Evolutionary conservation across 2,113 vertebrate genomes (phyloP).

Genomic region (Austrofundulus limnaeus): DNA sequence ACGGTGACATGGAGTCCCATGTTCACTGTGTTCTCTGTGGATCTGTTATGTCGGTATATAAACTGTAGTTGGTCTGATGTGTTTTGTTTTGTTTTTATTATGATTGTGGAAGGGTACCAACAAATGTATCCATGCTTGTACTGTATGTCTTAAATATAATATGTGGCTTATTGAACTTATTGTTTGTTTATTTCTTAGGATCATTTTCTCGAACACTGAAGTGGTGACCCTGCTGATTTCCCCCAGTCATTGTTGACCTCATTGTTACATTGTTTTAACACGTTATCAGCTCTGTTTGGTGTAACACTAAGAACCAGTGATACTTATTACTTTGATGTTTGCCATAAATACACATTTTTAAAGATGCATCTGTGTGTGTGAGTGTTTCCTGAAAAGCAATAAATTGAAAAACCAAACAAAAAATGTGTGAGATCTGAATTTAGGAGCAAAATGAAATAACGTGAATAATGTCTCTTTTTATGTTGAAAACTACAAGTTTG

Average conservation of each 20-base stretch:
- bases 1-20: too few species aligned
- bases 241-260: neutral
- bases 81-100: too few species aligned
- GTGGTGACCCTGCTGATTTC: conserved; percentile 47
- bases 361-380: neutral
- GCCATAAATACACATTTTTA: neutral
- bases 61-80: too few species aligned
- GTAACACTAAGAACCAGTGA: too few species aligned
- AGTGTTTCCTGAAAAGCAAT: neutral
- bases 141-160: too few species aligned
- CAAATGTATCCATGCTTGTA: neutral
- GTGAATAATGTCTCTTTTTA: neutral
- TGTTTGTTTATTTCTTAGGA: conserved; percentile 52
- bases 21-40: too few species aligned
- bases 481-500: too few species aligned
- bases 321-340: neutral
- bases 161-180: neutral
- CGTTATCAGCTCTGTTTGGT: too few species aligned
- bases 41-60: too few species aligned
- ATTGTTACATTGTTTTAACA: neutral
- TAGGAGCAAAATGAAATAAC: neutral
- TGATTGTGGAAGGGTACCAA: too few species aligned
- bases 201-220: conserved; percentile 50
- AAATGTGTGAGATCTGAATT: neutral
- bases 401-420: neutral